Percentiles rank a stretch among this genome's conserved stretches.
phyloP scores from a whole-genome alignment of 2,113 vertebrate species.

The Irena cyanogastra region DNA sequence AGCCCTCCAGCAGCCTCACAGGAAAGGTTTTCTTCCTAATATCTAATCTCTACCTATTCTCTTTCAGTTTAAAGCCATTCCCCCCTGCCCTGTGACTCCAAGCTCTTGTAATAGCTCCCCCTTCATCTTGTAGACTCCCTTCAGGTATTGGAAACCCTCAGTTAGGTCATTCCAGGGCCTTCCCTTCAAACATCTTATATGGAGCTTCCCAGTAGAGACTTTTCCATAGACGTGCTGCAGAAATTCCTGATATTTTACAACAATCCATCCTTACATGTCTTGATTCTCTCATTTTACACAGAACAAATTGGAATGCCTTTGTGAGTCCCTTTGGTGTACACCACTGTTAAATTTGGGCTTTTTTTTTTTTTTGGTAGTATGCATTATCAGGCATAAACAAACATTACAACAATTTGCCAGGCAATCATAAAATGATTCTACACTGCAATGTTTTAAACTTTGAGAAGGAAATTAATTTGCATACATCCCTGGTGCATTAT shows the following conservation, averaged over 20 bases:
- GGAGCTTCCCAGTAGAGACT: background rate
- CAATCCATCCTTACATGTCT: background rate
- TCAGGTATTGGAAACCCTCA: fast-evolving
- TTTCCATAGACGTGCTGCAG: background rate
- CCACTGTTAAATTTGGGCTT: background rate
- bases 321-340: background rate
- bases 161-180: no score
- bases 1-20: background rate
- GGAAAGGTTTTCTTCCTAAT: background rate
- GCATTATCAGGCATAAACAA: conserved; percentile 33
- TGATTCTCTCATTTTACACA: background rate
- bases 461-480: conserved; percentile 58
- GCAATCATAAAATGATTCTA: conserved; percentile 37
- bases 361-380: conserved; percentile 13
- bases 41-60: no score
- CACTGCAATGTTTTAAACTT: conserved; percentile 9
- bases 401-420: conserved; percentile 38
- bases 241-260: background rate
- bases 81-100: background rate
- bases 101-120: background rate
- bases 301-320: background rate
- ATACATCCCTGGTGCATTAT: conserved; percentile 48
- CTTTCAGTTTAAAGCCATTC: background rate
- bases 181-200: background rate
- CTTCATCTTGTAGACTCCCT: background rate